Evolutionary conservation across 2,113 vertebrate species (phyloP).

Genomic region (Baryphthengus martii): DNA sequence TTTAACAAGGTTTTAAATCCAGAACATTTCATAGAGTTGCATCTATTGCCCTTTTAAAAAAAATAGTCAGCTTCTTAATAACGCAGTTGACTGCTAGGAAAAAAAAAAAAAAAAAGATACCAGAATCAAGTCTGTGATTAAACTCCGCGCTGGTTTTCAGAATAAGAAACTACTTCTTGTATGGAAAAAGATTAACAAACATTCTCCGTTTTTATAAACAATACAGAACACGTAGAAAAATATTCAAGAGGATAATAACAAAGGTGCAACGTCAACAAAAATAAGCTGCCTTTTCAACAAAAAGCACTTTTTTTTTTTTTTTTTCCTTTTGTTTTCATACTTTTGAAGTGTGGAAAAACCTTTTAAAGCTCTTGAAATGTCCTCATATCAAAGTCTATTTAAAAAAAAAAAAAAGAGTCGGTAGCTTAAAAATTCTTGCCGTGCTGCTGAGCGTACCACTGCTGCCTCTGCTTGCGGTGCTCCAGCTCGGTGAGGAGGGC

Average conservation of each 20-base stretch:
- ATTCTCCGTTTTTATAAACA: constrained; percentile 50
- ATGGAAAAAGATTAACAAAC: not conserved
- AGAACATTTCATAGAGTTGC: not conserved
- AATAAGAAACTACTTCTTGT: constrained; percentile 31
- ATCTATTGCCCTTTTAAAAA: constrained; percentile 12
- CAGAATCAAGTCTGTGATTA: not conserved
- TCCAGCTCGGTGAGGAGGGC: constrained; percentile 91
- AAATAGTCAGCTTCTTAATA: not conserved
- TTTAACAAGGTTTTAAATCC: not conserved
- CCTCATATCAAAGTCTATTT: not conserved
- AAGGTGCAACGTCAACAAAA: constrained; percentile 70
- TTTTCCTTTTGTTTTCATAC: not conserved
- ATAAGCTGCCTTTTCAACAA: constrained; percentile 69
- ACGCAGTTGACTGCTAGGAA: not conserved
- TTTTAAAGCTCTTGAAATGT: constrained; percentile 44
- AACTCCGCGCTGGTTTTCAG: not conserved
- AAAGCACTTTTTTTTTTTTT: constrained; percentile 53
- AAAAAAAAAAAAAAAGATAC: not conserved
- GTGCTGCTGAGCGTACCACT: constrained; percentile 91
- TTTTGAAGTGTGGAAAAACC: not conserved
- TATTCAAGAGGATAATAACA: constrained; percentile 59
- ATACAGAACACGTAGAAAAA: constrained; percentile 69
- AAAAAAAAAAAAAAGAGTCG: not conserved
- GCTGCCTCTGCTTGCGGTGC: constrained; percentile 90
- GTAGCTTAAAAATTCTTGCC: constrained; percentile 82